These are phyloP conservation scores for Nilaparvata lugens DNA, from an alignment of 1,140 invertebrate genomes.

Conservation along the genomic window DNA sequence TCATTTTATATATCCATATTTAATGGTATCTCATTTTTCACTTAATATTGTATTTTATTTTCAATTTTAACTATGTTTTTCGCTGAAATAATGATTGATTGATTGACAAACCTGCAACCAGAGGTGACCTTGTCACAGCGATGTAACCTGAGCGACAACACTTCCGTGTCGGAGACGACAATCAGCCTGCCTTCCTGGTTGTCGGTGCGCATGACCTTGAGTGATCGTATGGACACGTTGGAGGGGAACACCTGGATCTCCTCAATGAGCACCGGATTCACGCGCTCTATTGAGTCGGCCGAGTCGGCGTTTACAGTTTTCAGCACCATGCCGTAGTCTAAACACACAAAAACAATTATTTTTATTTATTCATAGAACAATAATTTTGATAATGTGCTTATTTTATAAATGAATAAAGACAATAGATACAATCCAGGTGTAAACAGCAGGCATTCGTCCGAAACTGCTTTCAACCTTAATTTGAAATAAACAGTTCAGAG, in stretches of 20 bases:
- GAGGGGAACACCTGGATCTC: constrained; percentile 83
- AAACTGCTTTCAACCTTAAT: too few relatives aligned
- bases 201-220: constrained; percentile 64
- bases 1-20: too few relatives aligned
- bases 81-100: too few relatives aligned
- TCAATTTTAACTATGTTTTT: too few relatives aligned
- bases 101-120: constrained; percentile 55
- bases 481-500: too few relatives aligned
- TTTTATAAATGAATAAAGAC: too few relatives aligned
- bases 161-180: constrained; percentile 79
- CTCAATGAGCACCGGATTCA: constrained; percentile 84
- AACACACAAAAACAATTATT: constrained; percentile 25
- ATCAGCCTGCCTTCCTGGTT: constrained; percentile 67
- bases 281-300: constrained; percentile 63
- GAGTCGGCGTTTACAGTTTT: constrained; percentile 88
- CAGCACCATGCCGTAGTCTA: constrained; percentile 90
- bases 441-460: too few relatives aligned
- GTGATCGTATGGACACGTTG: constrained; percentile 65
- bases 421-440: too few relatives aligned
- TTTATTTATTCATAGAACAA: too few relatives aligned
- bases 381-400: too few relatives aligned
- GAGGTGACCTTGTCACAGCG: constrained; percentile 81
- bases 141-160: constrained; percentile 80
- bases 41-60: too few relatives aligned
- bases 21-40: too few relatives aligned